Conservation (phyloP, 2,888 invertebrate genomes). For the Stenichneumon culpator region DNA sequence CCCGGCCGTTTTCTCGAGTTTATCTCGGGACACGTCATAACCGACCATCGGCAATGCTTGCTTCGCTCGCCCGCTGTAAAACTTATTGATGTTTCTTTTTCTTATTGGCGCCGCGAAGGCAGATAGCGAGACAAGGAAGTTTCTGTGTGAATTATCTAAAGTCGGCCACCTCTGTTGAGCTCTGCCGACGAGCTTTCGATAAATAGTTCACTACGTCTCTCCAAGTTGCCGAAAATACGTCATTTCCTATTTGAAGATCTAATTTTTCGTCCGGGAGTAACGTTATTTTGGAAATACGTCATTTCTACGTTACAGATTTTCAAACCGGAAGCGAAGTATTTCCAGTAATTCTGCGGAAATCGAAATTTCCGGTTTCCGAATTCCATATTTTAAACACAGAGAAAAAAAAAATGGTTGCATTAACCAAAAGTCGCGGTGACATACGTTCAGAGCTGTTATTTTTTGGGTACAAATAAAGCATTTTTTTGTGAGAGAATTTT, state of each 20-base stretch:
- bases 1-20: constrained; percentile 43
- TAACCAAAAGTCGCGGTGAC: too few species aligned
- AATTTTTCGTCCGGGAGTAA: too few species aligned
- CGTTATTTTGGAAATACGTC: not conserved
- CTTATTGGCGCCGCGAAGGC: constrained; percentile 13
- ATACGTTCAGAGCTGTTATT: too few species aligned
- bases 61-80: constrained; percentile 39
- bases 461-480: too few species aligned
- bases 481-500: too few species aligned
- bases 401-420: too few species aligned
- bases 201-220: not conserved
- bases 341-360: too few species aligned
- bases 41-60: constrained; percentile 37
- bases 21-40: constrained; percentile 39
- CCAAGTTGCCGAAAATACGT: not conserved
- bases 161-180: constrained; percentile 34
- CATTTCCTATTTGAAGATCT: not conserved
- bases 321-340: too few species aligned
- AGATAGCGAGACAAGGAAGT: constrained; percentile 76
- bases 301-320: not conserved
- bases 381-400: too few species aligned
- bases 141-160: constrained; percentile 72
- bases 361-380: too few species aligned
- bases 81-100: constrained; percentile 43
- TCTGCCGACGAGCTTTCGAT: constrained; percentile 17